Percentiles rank a stretch among this genome's conserved stretches.
These are phyloP conservation scores for Atherinomorus stipes DNA, from an alignment of 2,113 vertebrate genomes.

Conservation along the genomic window DNA sequence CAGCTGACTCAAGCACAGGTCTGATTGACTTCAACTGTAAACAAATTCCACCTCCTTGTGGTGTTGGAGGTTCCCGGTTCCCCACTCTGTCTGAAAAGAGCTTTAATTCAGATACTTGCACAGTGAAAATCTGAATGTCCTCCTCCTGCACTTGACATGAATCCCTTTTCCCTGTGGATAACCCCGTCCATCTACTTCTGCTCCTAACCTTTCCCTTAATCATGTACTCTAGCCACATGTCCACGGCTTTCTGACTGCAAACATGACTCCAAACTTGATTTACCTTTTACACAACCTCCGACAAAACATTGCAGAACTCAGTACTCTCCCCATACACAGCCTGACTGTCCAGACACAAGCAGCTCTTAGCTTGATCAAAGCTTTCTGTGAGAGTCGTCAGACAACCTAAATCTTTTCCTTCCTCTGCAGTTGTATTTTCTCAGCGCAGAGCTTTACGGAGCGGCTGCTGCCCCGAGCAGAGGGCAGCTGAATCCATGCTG, in stretches of 20 bases:
- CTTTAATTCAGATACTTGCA: constrained; percentile 45
- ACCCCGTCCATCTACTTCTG: constrained; percentile 45
- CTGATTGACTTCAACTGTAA: too few species aligned
- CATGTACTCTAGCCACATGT: constrained; percentile 28
- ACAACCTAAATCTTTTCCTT: constrained; percentile 12
- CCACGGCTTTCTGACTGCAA: constrained; percentile 27
- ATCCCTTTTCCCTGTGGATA: constrained; percentile 43
- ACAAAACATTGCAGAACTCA: constrained; percentile 11
- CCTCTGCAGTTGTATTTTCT: constrained; percentile 32
- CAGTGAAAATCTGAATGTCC: constrained; percentile 73
- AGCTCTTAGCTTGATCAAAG: neutral
- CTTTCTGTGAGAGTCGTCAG: neutral
- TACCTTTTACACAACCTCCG: constrained; percentile 13
- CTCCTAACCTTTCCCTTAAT: constrained; percentile 50
- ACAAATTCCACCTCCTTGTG: too few species aligned
- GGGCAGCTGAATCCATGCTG: constrained; percentile 2
- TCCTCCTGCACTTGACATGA: constrained; percentile 58
- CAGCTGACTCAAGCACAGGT: too few species aligned
- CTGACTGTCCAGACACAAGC: constrained; percentile 1
- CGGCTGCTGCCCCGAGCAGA: constrained; percentile 16
- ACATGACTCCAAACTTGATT: constrained; percentile 4
- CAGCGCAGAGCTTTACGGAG: constrained; percentile 54
- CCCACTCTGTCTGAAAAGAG: constrained; percentile 23
- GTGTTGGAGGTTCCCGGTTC: neutral
- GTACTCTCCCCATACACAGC: neutral